phyloP scores from a whole-genome alignment of 2,797 vertebrate genomes.

The Dicrostonyx torquatus region DNA sequence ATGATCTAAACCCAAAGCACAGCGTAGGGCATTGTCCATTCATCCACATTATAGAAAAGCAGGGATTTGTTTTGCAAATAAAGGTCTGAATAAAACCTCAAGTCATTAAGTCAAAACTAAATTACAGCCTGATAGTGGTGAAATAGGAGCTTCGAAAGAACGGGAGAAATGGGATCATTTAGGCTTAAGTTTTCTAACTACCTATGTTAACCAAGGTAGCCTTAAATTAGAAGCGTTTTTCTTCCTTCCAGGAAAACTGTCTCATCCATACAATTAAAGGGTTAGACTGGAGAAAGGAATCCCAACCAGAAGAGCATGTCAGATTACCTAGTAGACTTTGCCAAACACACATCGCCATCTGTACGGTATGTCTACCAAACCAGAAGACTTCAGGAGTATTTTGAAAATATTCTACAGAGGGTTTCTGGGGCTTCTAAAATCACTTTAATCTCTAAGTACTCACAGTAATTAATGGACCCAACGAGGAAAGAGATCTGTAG shows the following conservation, averaged over 20 bases:
- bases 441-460: background rate
- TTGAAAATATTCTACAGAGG: conserved; percentile 48
- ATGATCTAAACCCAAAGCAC: conserved; percentile 56
- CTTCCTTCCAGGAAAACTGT: conserved; percentile 50
- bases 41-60: conserved; percentile 57
- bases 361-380: background rate
- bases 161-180: background rate
- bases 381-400: background rate
- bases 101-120: conserved; percentile 70
- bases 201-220: conserved; percentile 36
- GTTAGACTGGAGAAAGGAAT: conserved; percentile 47
- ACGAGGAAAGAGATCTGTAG: background rate
- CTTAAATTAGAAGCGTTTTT: conserved; percentile 58
- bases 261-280: conserved; percentile 44
- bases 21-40: conserved; percentile 67
- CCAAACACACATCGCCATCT: background rate
- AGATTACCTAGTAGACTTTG: background rate
- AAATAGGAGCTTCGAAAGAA: conserved; percentile 50
- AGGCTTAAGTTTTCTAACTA: conserved; percentile 38
- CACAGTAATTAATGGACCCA: background rate
- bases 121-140: conserved; percentile 37
- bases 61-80: conserved; percentile 67
- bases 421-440: conserved; percentile 11
- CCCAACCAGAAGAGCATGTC: conserved; percentile 19
- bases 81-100: conserved; percentile 53